Conservation (phyloP, 2,797 vertebrate genomes). For the Anabacerthia variegaticeps region DNA sequence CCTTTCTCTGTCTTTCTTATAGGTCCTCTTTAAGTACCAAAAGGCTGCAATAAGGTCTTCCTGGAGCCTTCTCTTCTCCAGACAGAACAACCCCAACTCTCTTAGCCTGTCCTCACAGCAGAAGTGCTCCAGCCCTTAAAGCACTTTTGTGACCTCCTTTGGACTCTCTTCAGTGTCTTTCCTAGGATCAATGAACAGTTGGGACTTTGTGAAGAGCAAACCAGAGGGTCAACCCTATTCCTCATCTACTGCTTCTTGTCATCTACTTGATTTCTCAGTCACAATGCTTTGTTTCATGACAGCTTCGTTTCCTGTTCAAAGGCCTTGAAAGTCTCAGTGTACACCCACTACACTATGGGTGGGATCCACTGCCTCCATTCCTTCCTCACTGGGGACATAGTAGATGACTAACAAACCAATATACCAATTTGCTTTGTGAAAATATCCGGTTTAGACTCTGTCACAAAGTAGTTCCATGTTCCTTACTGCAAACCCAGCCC, state of each 20-base stretch:
- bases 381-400: not conserved
- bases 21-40: not conserved
- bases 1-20: not conserved
- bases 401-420: not conserved
- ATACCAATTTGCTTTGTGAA: not conserved
- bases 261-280: not conserved
- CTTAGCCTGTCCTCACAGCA: not conserved
- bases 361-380: not conserved
- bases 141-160: not conserved
- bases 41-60: not conserved
- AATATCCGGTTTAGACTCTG: not conserved
- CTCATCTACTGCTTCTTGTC: not conserved
- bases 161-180: not conserved
- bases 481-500: not conserved
- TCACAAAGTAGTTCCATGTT: not conserved
- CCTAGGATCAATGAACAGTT: not conserved
- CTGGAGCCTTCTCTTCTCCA: not conserved
- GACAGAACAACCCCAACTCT: not conserved
- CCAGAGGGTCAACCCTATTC: not conserved
- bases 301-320: not conserved
- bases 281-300: not conserved
- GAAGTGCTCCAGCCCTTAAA: not conserved
- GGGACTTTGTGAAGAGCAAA: not conserved
- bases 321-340: not conserved
- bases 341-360: not conserved